Conservation (phyloP, 2,797 vertebrate genomes). For the Malurus leucopterus region DNA sequence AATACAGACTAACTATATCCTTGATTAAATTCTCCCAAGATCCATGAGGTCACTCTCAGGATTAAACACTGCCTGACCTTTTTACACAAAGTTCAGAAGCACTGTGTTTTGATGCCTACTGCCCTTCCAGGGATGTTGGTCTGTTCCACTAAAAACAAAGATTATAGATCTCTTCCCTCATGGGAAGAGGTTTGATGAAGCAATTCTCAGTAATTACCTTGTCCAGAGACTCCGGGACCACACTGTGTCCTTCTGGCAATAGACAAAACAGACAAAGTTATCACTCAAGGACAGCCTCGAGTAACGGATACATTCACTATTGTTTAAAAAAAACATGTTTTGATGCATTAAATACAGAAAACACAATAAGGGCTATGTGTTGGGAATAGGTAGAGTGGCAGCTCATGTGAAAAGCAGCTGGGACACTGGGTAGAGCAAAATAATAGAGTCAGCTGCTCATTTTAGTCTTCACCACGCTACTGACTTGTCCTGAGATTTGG, state of each 20-base stretch:
- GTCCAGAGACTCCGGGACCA: not conserved
- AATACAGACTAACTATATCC: slow-evolving; percentile 15
- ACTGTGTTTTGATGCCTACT: slow-evolving; percentile 3
- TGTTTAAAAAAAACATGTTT: not conserved
- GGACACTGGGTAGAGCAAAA: not conserved
- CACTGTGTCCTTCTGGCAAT: not conserved
- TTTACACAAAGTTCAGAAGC: not conserved
- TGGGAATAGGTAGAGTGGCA: not conserved
- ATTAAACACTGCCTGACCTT: slow-evolving; percentile 32
- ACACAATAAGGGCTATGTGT: not conserved
- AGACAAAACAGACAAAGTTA: slow-evolving; percentile 43
- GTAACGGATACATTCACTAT: not conserved
- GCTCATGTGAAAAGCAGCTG: not conserved
- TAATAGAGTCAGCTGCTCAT: not conserved
- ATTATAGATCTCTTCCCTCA: not conserved
- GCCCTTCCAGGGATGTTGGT: not conserved
- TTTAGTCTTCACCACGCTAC: not conserved
- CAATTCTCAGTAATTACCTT: slow-evolving; percentile 21
- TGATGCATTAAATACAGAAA: not conserved
- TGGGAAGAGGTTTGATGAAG: slow-evolving; percentile 24
- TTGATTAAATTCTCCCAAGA: slow-evolving; percentile 33
- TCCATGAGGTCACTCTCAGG: not conserved
- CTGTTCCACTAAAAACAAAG: slow-evolving; percentile 42
- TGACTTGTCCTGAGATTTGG: not conserved
- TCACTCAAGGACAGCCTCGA: slow-evolving; percentile 31